Evolutionary conservation across 2,113 vertebrate species (phyloP), one percentile per base, ranked within the genome.

Genomic region (Mormyrus iriodes): DNA sequence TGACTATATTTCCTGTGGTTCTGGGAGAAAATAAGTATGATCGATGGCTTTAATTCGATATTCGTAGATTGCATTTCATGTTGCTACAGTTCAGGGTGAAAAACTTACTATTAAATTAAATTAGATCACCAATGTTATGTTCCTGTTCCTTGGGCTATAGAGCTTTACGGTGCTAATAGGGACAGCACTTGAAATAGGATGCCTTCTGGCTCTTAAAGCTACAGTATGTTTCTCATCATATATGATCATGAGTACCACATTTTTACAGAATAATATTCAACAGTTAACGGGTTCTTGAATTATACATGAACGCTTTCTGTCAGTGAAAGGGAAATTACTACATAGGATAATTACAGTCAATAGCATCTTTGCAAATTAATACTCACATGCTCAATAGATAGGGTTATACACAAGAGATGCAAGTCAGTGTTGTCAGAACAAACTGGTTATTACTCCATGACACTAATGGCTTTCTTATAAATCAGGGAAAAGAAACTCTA

Each of bases 1-100:
- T 91, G 91, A 90, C 88, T 91, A 93, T 94, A 92, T 94, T 93
- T 91, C 31, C 27, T 89, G 15, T 89, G 89, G 93, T 95, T 93
- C 88, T 93, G 91, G 91, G 87, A 92, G 91, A 91, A 91, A 93
- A 93, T 84, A 91, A 93, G 90, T 92, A 90, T 96, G 96, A 96
- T 94, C 91, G 92, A 97, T 95, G 92, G 88, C 91, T 96, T 95
- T 94, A 96, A 97, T 97, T 95, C 93, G 88, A 94, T 94, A 93
- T 93, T 94, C 90, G 89, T 93, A 92, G 90, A 88, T 91, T 90
- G 86, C 90, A 92, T 96, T 95, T 94, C 92, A 94, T 95, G 87
- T 95, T 94, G 88, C 91, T 94, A 83, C 90, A 92, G 91, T 92
- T 93, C 90, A 91, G 24, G 85, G 91, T 91, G 91, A 91, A 95